Percentiles rank a stretch among this genome's conserved stretches.
These are phyloP conservation scores for Malurus melanocephalus DNA, from an alignment of 2,113 vertebrate species.

Conservation along the genomic window DNA sequence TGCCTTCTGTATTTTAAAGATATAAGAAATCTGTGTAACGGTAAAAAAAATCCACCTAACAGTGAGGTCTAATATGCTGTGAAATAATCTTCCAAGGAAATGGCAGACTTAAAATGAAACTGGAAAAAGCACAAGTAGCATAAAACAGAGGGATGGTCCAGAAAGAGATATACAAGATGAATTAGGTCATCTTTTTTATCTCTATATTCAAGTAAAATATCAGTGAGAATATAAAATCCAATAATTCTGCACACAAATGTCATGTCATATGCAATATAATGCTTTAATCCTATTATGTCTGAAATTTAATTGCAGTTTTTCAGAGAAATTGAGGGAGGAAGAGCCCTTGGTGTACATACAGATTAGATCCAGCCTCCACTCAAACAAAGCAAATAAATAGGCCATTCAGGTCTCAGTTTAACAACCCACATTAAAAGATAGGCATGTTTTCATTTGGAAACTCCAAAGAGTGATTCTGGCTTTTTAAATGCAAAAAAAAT, in stretches of 20 bases:
- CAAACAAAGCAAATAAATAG: conserved; percentile 56
- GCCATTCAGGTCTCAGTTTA: conserved; percentile 44
- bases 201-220: conserved; percentile 39
- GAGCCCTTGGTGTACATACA: conserved; percentile 38
- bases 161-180: conserved; percentile 4
- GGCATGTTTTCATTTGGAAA: conserved; percentile 38
- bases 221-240: conserved; percentile 24
- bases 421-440: conserved; percentile 38
- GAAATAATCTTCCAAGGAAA: conserved; percentile 29
- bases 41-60: background rate
- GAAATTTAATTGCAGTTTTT: conserved; percentile 51
- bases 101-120: background rate
- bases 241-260: conserved; percentile 32
- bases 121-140: background rate
- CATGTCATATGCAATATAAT: conserved; percentile 13
- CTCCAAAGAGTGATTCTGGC: background rate
- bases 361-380: conserved; percentile 45
- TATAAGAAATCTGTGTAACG: background rate
- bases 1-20: background rate
- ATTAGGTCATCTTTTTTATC: conserved; percentile 14
- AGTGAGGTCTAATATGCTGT: background rate
- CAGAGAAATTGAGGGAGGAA: conserved; percentile 23
- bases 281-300: conserved; percentile 34
- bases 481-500: conserved; percentile 35
- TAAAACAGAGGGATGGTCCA: background rate